Evolutionary conservation across 2,888 invertebrate species (phyloP).

Genomic region (Eubasilissa splendida): DNA sequence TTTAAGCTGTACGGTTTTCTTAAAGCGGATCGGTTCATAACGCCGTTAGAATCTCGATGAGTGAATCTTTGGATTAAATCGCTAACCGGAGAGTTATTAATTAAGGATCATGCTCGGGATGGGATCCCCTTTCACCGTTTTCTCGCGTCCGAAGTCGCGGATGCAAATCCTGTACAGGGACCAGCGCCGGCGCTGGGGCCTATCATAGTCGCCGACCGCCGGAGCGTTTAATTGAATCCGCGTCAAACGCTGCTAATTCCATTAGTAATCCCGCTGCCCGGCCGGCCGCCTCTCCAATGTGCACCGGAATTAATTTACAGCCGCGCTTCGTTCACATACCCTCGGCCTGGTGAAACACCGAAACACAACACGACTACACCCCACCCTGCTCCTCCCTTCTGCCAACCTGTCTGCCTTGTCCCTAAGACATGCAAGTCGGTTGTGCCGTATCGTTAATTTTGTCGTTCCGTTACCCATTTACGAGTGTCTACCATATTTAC

Average conservation of each 20-base stretch:
- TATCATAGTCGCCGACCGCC: constrained; percentile 42
- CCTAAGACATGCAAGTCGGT: too few species aligned
- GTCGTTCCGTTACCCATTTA: too few species aligned
- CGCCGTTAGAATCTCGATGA: not conserved
- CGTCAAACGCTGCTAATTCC: constrained; percentile 57
- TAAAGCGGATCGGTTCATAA: not conserved
- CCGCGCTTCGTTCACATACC: constrained; percentile 20
- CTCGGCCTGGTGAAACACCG: not conserved
- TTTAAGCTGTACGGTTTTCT: not conserved
- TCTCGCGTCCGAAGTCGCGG: constrained; percentile 5
- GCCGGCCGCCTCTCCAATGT: constrained; percentile 40
- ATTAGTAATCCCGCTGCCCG: constrained; percentile 54
- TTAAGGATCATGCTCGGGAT: constrained; percentile 11
- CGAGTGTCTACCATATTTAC: too few species aligned
- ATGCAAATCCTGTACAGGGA: constrained; percentile 9
- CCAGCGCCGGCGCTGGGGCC: constrained; percentile 8
- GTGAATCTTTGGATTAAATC: not conserved
- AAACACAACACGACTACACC: too few species aligned
- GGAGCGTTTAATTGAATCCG: constrained; percentile 57
- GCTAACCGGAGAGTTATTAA: constrained; percentile 22
- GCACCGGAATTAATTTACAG: constrained; percentile 50
- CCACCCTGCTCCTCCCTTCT: too few species aligned
- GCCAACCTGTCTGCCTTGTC: too few species aligned
- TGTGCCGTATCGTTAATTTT: too few species aligned
- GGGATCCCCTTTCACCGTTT: constrained; percentile 16